Percentiles rank a stretch among this genome's conserved stretches.
These are phyloP conservation scores for Crotalus viridis DNA, from an alignment of 2,113 vertebrate genomes.

Conservation along the genomic window DNA sequence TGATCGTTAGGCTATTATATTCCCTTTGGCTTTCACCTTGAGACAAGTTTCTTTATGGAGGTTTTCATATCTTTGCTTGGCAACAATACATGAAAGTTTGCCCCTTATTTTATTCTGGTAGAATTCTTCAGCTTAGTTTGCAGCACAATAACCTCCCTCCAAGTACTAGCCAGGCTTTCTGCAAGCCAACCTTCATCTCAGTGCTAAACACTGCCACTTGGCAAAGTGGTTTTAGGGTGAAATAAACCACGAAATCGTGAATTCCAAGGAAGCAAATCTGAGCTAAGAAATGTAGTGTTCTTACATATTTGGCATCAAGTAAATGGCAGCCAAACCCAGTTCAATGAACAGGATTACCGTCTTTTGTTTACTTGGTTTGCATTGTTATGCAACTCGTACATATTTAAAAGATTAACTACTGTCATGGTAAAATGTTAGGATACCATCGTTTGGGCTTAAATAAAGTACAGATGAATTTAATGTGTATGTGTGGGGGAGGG, in stretches of 20 bases:
- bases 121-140: not conserved
- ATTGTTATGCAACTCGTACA: not conserved
- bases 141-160: not conserved
- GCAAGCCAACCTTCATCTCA: not conserved
- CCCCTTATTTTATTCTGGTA: not conserved
- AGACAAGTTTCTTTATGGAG: not conserved
- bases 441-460: not conserved
- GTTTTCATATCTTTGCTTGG: not conserved
- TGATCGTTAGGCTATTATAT: not conserved
- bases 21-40: too few species aligned
- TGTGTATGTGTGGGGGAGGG: not conserved
- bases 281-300: not conserved
- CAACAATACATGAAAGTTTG: not conserved
- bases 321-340: not conserved
- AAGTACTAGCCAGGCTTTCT: not conserved
- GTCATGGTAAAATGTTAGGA: not conserved
- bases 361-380: not conserved
- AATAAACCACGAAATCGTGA: not conserved
- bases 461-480: not conserved
- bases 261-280: not conserved
- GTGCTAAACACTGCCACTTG: not conserved
- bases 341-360: not conserved
- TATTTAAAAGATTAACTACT: not conserved
- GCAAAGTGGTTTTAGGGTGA: not conserved
- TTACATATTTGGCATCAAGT: not conserved